Conservation (phyloP, 2,888 invertebrate genomes). For the Calephelis perditalis region DNA sequence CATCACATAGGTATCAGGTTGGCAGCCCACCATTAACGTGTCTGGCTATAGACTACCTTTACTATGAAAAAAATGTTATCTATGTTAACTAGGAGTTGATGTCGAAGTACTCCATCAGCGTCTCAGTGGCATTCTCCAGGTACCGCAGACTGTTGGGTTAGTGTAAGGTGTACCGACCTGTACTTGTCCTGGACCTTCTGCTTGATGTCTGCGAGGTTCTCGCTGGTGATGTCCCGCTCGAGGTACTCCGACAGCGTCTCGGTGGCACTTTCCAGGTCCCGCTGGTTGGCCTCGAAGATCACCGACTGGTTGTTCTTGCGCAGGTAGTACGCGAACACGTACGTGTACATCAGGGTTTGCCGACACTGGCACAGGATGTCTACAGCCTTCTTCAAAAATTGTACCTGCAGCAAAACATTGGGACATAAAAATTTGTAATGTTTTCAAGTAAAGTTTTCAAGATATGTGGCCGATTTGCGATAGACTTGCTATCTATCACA, state of each 20-base stretch:
- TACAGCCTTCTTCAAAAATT: slow-evolving; percentile 98
- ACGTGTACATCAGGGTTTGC: slow-evolving; percentile 99
- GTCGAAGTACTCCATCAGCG: slow-evolving; percentile 97
- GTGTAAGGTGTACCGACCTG: slow-evolving; percentile 77
- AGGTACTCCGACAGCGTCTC: slow-evolving; percentile 98
- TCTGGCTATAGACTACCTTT: too few relatives aligned
- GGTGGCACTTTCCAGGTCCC: slow-evolving; percentile 97
- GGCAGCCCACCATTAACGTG: too few relatives aligned
- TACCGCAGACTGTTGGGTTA: slow-evolving; percentile 90
- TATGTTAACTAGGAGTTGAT: too few relatives aligned
- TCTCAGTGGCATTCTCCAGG: slow-evolving; percentile 98
- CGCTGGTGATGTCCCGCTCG: slow-evolving; percentile 97
- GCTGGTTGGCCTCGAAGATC: slow-evolving; percentile 99
- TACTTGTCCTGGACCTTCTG: slow-evolving; percentile 99
- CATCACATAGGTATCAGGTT: too few relatives aligned
- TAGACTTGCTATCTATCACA: too few relatives aligned
- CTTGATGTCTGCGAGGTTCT: slow-evolving; percentile 97
- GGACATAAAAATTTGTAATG: too few relatives aligned
- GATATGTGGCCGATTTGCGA: too few relatives aligned
- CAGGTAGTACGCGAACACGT: slow-evolving; percentile 99
- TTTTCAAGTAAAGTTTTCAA: too few relatives aligned
- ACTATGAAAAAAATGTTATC: too few relatives aligned
- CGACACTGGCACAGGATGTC: slow-evolving; percentile 98
- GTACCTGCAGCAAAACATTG: slow-evolving; percentile 80
- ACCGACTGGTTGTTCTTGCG: slow-evolving; percentile 98